phyloP scores from a whole-genome alignment of 2,113 vertebrate species.

The Atherinomorus stipes region DNA sequence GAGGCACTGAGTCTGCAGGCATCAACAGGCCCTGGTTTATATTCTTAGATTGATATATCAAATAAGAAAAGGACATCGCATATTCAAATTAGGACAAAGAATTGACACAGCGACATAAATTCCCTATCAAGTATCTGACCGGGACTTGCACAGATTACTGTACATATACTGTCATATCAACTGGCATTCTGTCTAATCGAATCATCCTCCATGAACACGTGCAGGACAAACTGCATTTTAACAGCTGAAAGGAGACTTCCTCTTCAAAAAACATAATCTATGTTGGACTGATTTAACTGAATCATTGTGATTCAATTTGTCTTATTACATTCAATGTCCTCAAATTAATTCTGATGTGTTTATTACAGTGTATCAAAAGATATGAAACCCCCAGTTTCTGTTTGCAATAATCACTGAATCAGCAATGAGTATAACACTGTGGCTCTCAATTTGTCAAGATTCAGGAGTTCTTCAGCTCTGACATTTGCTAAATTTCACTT shows the following conservation, averaged over 20 bases:
- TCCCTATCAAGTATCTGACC: conserved; percentile 1
- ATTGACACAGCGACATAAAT: conserved; percentile 30
- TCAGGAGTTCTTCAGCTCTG: neutral
- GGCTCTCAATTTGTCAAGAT: neutral
- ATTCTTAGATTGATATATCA: neutral
- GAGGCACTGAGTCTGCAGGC: neutral
- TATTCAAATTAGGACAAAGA: neutral
- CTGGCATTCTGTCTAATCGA: conserved; percentile 46
- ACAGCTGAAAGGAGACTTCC: conserved; percentile 31
- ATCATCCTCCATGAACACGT: conserved; percentile 29
- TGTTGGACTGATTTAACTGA: conserved; percentile 29
- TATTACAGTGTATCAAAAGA: conserved; percentile 43
- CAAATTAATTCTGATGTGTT: conserved; percentile 35
- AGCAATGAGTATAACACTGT: conserved; percentile 2
- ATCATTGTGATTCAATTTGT: conserved; percentile 49
- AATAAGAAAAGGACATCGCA: neutral
- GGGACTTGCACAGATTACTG: neutral
- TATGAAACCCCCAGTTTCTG: neutral
- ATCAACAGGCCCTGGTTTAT: neutral
- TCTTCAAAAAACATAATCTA: conserved; percentile 22
- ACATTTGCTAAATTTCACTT: neutral
- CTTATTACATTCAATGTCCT: conserved; percentile 41
- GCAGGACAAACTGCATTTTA: conserved; percentile 37
- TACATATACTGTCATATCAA: conserved; percentile 23
- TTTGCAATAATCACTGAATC: conserved; percentile 21